Conservation (phyloP, 23 tunicate genomes). For the Styela clava region DNA sequence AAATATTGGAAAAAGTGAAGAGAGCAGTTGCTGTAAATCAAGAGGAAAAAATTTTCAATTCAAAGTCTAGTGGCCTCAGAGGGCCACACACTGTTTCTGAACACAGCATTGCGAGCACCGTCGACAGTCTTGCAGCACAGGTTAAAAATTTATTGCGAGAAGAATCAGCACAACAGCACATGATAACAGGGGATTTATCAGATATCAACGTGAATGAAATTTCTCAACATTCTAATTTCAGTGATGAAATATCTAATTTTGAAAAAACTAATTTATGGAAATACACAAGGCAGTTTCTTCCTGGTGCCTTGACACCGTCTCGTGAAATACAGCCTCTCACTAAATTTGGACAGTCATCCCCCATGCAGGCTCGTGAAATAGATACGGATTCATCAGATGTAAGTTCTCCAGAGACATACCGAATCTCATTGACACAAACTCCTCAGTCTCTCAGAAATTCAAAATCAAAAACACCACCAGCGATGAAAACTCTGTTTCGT, state of each 20-base stretch:
- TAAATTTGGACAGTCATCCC: not conserved
- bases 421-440: not conserved
- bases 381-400: not conserved
- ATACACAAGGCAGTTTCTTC: conserved; percentile 78
- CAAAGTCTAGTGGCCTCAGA: not conserved
- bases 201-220: conserved; percentile 7
- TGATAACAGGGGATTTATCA: not conserved
- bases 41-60: not conserved
- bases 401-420: not conserved
- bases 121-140: conserved; percentile 75
- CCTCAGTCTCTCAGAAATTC: not conserved
- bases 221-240: conserved; percentile 42
- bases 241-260: conserved; percentile 73
- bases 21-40: not conserved
- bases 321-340: not conserved
- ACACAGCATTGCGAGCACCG: conserved; percentile 44
- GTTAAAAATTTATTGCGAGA: conserved; percentile 67
- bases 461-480: not conserved
- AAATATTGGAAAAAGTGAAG: not conserved
- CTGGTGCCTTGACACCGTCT: conserved; percentile 19
- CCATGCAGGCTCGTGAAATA: not conserved
- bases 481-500: not conserved
- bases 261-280: conserved; percentile 87
- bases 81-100: conserved; percentile 31
- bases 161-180: conserved; percentile 2